Evolutionary conservation across 2,113 vertebrate genomes (phyloP).

Genomic region (Crocuta crocuta): DNA sequence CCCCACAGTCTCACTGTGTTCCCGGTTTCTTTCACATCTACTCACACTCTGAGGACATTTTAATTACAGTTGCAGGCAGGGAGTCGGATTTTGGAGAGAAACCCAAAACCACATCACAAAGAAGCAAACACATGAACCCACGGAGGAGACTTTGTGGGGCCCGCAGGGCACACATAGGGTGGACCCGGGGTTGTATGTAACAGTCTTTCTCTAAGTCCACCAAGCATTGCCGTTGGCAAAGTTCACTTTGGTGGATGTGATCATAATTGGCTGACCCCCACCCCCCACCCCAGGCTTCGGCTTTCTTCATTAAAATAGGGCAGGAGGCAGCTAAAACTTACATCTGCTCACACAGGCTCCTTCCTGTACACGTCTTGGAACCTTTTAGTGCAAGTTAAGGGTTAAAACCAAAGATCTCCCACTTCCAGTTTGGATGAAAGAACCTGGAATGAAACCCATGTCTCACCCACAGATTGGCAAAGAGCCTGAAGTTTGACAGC

Average conservation of each 20-base stretch:
- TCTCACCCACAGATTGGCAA: neutral
- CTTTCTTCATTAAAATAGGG: neutral
- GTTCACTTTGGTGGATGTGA: neutral
- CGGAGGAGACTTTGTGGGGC: neutral
- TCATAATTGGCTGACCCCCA: neutral
- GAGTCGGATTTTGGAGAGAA: neutral
- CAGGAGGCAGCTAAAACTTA: neutral
- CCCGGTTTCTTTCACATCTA: neutral
- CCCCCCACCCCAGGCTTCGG: neutral
- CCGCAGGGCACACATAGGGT: neutral
- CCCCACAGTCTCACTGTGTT: neutral
- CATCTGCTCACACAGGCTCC: neutral
- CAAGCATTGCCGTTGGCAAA: rapidly evolving
- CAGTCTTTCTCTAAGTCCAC: neutral
- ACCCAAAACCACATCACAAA: neutral
- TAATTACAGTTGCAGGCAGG: neutral
- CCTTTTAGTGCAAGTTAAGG: neutral
- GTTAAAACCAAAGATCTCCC: neutral
- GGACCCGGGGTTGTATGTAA: rapidly evolving
- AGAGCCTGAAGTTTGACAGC: neutral
- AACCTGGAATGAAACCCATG: neutral
- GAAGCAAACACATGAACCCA: neutral
- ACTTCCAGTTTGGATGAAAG: neutral
- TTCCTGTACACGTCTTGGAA: neutral
- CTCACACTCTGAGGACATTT: neutral